Conservation (phyloP, 2,113 vertebrate species). For the Ciconia maguari region DNA sequence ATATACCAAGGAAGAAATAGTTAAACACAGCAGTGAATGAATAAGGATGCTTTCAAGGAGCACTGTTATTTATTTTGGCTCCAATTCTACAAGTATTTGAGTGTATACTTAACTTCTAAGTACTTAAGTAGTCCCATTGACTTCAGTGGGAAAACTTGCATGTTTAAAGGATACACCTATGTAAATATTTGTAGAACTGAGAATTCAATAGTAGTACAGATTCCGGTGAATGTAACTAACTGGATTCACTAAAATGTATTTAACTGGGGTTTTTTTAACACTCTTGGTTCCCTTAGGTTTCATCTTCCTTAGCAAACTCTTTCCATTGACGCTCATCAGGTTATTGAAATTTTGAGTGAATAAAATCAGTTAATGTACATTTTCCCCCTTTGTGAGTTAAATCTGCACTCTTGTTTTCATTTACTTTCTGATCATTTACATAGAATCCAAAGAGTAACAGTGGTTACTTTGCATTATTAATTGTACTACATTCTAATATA, state of each 20-base stretch:
- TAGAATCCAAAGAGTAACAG: background rate
- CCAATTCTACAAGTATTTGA: constrained; percentile 26
- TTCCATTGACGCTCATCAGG: background rate
- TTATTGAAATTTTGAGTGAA: background rate
- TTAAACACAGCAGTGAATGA: background rate
- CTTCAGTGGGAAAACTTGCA: background rate
- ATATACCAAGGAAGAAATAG: background rate
- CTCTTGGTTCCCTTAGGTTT: background rate
- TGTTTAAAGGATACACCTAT: background rate
- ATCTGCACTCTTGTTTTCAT: background rate
- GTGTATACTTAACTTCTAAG: background rate
- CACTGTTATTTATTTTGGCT: constrained; percentile 9
- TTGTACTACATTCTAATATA: background rate
- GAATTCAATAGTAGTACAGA: background rate
- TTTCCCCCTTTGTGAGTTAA: background rate
- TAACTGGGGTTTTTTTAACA: background rate
- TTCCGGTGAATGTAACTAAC: background rate
- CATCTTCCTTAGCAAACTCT: background rate
- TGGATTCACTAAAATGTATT: background rate
- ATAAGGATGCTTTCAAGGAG: background rate
- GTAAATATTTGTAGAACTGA: constrained; percentile 2
- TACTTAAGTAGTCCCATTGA: background rate
- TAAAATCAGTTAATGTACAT: background rate
- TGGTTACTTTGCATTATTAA: background rate
- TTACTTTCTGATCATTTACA: background rate